These are phyloP conservation scores for Cerceris rybyensis DNA, from an alignment of 2,888 invertebrate species.

Conservation along the genomic window DNA sequence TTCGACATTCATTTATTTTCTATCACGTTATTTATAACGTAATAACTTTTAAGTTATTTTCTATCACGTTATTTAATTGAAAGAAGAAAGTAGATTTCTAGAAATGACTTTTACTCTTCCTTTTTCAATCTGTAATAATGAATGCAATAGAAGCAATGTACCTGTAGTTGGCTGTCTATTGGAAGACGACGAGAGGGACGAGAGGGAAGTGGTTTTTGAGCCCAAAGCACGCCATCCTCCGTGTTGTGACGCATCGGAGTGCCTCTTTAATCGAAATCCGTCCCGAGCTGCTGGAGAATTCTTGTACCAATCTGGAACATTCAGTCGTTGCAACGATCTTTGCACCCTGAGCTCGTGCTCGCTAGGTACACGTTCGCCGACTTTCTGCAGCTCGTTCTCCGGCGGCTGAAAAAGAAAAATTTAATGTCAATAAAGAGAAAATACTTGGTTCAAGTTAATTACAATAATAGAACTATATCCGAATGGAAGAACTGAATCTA, in stretches of 20 bases:
- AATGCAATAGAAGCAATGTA: constrained; percentile 39
- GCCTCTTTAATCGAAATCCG: constrained; percentile 90
- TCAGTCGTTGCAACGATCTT: constrained; percentile 95
- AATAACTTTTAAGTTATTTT: no score
- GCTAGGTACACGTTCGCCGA: constrained; percentile 91
- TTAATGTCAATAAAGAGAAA: no score
- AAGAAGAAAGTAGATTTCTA: no score
- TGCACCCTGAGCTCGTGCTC: constrained; percentile 97
- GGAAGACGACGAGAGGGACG: constrained; percentile 85
- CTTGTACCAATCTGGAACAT: constrained; percentile 97
- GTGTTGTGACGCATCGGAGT: constrained; percentile 86
- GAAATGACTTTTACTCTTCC: no score
- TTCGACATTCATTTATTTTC: no score
- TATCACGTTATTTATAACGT: no score
- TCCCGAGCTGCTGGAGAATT: constrained; percentile 89
- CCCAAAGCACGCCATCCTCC: constrained; percentile 87
- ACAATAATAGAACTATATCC: no score
- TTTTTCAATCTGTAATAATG: background rate
- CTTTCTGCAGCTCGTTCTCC: constrained; percentile 96
- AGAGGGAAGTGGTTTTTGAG: constrained; percentile 93
- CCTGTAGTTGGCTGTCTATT: constrained; percentile 79
- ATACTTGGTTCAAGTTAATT: no score
- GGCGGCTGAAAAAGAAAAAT: constrained; percentile 88
- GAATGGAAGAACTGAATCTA: no score
- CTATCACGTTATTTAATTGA: no score